Base-by-base conservation (phyloP, 23 tunicate species). In the Styela clava region DNA sequence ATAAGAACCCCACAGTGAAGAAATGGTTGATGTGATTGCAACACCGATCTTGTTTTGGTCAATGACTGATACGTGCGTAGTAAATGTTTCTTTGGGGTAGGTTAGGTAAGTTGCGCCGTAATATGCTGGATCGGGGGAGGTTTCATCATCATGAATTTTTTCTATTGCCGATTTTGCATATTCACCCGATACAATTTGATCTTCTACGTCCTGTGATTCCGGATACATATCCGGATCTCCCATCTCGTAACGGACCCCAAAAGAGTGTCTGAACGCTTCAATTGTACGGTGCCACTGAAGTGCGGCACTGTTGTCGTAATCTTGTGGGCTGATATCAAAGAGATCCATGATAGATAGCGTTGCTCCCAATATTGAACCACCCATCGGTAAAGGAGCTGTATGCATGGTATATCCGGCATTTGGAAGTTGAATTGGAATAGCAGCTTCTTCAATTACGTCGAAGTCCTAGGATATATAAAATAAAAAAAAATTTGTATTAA, bases 281-380 rank as follows among this genome's bases (percentile, higher is more conserved):
- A 86, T 88, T 2, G 80, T 70, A 20, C 91, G 71, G 25, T 92
- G 97, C 97, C 97, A 92, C 22, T 83, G 77, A 25, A 92, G 69
- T 2, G 83, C 33, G 2, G 63, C 19, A 33, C 83, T 63, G 1
- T 24, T 62, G 3, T 51, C 64, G 61, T 74, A 92, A 16, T n/a
- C 19, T 7, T 37, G 31, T 24, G 70, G 34, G 37, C 64, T 79
- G 27, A 85, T 67, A 52, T 86, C 72, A 30, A 73, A 92, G 9
- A 33, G 19, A 63, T 92, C 97, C 79, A 92, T 83, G n/a, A 92
- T 36, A 0, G 83, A 34, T 77, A 92, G n/a, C 12, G 87, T 86
- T 7, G 91, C 67, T 7, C 71, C 83, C 19, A 92, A 74, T 31
- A 87, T 35, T 28, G 97, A 88, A 5, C 97, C 97, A 28, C 97